A percentile compares a stretch with the other conserved stretches of the same genome.
These are phyloP conservation scores for Pristis pectinata DNA, from an alignment of 2,797 vertebrate genomes.

Conservation along the genomic window DNA sequence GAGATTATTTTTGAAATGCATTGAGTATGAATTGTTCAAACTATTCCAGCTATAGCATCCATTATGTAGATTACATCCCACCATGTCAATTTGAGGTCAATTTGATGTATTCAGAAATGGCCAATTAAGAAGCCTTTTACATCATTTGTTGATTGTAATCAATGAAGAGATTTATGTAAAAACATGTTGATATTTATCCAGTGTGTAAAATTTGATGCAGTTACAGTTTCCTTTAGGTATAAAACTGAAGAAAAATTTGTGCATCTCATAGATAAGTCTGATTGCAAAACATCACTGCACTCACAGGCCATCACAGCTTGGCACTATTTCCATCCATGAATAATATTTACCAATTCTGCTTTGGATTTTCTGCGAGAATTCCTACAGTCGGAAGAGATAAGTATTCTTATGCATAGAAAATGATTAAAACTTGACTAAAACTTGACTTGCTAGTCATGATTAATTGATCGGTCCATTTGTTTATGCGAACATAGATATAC, in stretches of 20 bases:
- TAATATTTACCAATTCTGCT: background rate
- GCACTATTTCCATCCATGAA: background rate
- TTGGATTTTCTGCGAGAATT: background rate
- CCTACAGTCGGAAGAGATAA: background rate
- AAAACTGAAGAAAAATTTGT: background rate
- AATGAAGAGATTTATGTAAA: background rate
- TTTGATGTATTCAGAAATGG: background rate
- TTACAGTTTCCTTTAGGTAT: background rate
- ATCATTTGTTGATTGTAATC: background rate
- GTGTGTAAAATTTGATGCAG: background rate
- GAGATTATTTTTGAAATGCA: background rate
- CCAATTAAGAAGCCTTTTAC: background rate
- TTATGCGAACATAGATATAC: background rate
- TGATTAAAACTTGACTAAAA: background rate
- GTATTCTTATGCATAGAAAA: background rate
- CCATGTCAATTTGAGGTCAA: background rate
- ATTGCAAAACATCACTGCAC: background rate
- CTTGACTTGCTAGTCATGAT: background rate
- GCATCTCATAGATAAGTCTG: background rate
- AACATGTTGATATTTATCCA: background rate
- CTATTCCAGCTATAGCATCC: background rate
- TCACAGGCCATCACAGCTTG: background rate
- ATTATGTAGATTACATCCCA: background rate
- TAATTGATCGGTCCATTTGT: background rate
- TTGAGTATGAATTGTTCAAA: background rate